Percentiles rank a stretch among this genome's conserved stretches.
Conservation (phyloP, 2,113 vertebrate species). For the Sardina pilchardus region DNA sequence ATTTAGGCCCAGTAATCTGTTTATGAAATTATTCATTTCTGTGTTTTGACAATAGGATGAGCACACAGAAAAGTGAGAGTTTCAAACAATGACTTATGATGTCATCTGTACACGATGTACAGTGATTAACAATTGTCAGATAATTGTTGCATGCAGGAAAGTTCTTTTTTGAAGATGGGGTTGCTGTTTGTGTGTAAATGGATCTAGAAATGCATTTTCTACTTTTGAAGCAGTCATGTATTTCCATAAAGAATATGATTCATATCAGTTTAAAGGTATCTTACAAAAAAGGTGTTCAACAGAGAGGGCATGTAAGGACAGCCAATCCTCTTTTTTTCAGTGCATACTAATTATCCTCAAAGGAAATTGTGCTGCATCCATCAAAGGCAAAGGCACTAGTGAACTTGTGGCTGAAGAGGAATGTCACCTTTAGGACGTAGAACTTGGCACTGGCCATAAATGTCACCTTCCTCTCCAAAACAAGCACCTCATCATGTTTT, state of each 20-base stretch:
- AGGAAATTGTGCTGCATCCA: not conserved
- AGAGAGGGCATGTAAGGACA: not conserved
- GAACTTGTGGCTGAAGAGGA: not conserved
- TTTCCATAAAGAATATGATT: not conserved
- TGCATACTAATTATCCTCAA: not conserved
- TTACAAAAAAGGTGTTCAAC: not conserved
- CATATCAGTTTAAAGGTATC: not conserved
- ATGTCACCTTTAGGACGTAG: not conserved
- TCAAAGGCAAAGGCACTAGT: not conserved
- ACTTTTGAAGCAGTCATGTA: not conserved
- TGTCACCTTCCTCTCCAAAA: not conserved
- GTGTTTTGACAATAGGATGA: conserved; percentile 30
- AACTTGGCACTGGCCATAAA: not conserved
- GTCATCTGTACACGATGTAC: not conserved
- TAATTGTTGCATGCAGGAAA: not conserved
- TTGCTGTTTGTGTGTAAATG: not conserved
- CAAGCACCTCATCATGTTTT: not conserved
- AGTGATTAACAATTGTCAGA: not conserved
- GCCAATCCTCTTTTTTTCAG: not conserved
- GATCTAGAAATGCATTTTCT: not conserved
- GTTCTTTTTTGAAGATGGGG: not conserved
- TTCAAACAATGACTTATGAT: not conserved
- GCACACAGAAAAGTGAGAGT: not conserved
- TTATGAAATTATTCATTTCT: conserved; percentile 31
- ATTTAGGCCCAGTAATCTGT: conserved; percentile 35